A percentile compares a stretch with the other conserved stretches of the same genome.
Evolutionary conservation across 2,113 vertebrate species (phyloP).

Genomic region (Kryptolebias marmoratus): DNA sequence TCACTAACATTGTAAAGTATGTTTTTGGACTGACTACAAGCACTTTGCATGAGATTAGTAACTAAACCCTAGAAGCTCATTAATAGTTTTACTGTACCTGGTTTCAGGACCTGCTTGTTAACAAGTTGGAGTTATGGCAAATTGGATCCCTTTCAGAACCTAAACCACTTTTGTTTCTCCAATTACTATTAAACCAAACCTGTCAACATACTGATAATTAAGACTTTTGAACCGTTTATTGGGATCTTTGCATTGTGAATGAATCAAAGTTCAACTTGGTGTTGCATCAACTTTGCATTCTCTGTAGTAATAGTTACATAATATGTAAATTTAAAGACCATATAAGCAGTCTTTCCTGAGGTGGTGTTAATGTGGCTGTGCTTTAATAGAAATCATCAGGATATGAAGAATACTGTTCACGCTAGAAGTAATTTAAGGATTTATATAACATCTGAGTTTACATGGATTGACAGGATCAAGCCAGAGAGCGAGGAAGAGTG

Average conservation of each 20-base stretch:
- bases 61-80: not conserved
- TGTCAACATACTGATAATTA: not conserved
- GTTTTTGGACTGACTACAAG: not conserved
- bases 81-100: not conserved
- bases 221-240: not conserved
- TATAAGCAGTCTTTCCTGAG: not conserved
- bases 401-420: constrained; percentile 15
- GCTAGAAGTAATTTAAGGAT: constrained; percentile 14
- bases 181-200: not conserved
- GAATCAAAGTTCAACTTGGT: not conserved
- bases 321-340: not conserved
- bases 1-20: not conserved
- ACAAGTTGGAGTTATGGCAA: not conserved
- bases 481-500: constrained; percentile 8
- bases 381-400: too few species aligned
- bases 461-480: constrained; percentile 28
- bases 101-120: not conserved
- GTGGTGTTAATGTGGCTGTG: too few species aligned
- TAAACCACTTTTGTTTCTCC: not conserved
- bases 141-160: not conserved
- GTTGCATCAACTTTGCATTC: not conserved
- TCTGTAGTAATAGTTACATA: not conserved
- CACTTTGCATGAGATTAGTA: not conserved
- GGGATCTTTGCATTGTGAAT: too few species aligned
- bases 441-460: constrained; percentile 3